Percentiles rank a stretch among this genome's conserved stretches.
These are phyloP conservation scores for Drosophila kanekoi DNA, from an alignment of 2,888 invertebrate species.

Conservation along the genomic window DNA sequence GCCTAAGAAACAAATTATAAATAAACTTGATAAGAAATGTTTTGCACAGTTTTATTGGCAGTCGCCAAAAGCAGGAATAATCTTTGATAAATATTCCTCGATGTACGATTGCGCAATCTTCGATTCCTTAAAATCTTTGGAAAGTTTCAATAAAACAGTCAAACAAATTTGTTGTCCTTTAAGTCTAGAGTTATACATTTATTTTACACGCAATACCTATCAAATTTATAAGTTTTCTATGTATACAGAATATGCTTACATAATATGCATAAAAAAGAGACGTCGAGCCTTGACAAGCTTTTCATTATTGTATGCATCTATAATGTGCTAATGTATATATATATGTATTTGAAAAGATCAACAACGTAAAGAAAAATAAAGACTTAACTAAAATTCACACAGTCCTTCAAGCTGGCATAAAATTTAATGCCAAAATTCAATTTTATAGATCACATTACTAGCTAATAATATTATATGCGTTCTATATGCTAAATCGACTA, in stretches of 20 bases:
- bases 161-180: slow-evolving; percentile 50
- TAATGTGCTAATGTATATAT: slow-evolving; percentile 15
- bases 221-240: slow-evolving; percentile 37
- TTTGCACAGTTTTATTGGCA: too few relatives aligned
- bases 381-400: slow-evolving; percentile 44
- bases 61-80: too few relatives aligned
- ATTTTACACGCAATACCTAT: slow-evolving; percentile 63
- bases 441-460: slow-evolving; percentile 53
- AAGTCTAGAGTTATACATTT: slow-evolving; percentile 69
- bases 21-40: too few relatives aligned
- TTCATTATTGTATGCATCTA: slow-evolving; percentile 33
- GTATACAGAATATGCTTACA: slow-evolving; percentile 45
- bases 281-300: slow-evolving; percentile 30
- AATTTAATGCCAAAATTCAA: slow-evolving; percentile 42
- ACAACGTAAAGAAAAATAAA: slow-evolving; percentile 42
- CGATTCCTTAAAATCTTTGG: too few relatives aligned
- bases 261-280: slow-evolving; percentile 45
- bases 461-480: slow-evolving; percentile 27
- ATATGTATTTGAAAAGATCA: slow-evolving; percentile 40
- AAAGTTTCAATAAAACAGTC: slow-evolving; percentile 7
- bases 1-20: too few relatives aligned
- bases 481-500: slow-evolving; percentile 31
- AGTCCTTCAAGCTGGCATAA: slow-evolving; percentile 38
- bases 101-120: too few relatives aligned
- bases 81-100: too few relatives aligned